Base-by-base conservation (phyloP, 2,888 invertebrate species). In the Lymantria dispar region DNA sequence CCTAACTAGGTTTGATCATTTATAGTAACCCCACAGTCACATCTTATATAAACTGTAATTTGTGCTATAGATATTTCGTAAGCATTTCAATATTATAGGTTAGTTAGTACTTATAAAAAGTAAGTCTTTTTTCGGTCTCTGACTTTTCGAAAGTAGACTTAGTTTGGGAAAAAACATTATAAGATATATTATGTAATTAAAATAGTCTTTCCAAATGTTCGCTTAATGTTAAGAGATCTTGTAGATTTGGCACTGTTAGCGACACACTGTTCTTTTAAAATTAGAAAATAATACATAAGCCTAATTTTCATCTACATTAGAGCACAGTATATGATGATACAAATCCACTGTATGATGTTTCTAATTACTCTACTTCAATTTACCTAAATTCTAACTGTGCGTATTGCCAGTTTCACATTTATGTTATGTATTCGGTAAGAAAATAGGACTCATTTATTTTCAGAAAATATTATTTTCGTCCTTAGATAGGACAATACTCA, bases 361-460 rank as follows among this genome's bases (percentile, higher is more conserved):
- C 68, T 60, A 60, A 66, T 63, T 60, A 68, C 60, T 69, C 68
- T 76, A 78, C 68, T 64, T 65, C 68, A 41, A 60, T 59, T 55
- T 60, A 60, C 68, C 77, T 84, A 83, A 71, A 52, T 54, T 67
- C 75, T 85, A 80, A 73, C 60, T 87, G 86, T 90, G 85, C 88
- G 87, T 86, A 79, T 85, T 84, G 81, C 80, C 81, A 79, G 81
- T 83, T 83, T 80, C 70, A 82, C 72, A 66, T 73, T 83, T 87
- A 86, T 80, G 70, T 79, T 83, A 85, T 78, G 77, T 85, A 85
- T 80, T 36, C 76, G 80, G 86, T 90, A 90, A 83, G 90, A 89
- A 91, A 90, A 90, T 89, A 90, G 85, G 85, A 82, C 84, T 86
- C 64, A 79, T 82, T 87, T 84, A 68, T 82, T 74, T 80, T 87